Conservation (phyloP, 1,140 invertebrate genomes). For the Onthophagus taurus region DNA sequence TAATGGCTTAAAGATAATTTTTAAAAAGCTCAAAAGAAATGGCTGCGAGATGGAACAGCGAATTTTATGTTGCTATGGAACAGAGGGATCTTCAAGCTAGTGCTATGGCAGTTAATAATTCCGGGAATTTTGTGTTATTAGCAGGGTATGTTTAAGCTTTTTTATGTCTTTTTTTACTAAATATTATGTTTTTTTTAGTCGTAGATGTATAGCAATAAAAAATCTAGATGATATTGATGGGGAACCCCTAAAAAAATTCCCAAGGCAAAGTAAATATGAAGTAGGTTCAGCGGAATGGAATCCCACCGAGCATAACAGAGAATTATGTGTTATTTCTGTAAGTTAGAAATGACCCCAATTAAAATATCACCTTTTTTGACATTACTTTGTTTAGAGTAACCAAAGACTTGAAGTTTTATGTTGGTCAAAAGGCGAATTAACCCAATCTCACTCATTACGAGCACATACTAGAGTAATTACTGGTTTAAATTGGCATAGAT, state of each 20-base stretch:
- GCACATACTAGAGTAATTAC: conserved; percentile 83
- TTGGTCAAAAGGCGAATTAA: conserved; percentile 58
- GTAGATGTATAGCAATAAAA: conserved; percentile 73
- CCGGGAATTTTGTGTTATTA: conserved; percentile 71
- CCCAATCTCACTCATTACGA: conserved; percentile 61
- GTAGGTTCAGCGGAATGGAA: conserved; percentile 88
- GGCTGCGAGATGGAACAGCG: conserved; percentile 28
- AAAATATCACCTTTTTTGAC: background rate
- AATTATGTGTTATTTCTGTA: conserved; percentile 85
- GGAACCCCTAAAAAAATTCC: conserved; percentile 67
- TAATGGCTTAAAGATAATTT: too few species aligned
- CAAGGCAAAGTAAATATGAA: conserved; percentile 87
- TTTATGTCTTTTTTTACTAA: background rate
- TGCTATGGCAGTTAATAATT: conserved; percentile 82
- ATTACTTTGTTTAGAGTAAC: conserved; percentile 53
- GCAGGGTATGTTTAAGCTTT: conserved; percentile 55
- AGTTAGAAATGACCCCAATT: conserved; percentile 34
- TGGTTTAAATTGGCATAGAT: conserved; percentile 87
- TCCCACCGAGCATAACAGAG: conserved; percentile 63
- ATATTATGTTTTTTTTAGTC: conserved; percentile 40
- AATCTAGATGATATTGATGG: conserved; percentile 58
- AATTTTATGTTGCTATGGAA: conserved; percentile 34
- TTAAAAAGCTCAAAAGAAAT: too few species aligned
- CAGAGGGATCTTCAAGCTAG: conserved; percentile 64
- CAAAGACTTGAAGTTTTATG: conserved; percentile 75